Percentiles rank a stretch among this genome's conserved stretches.
Evolutionary conservation across 30 jellyfish, hydroid and myxozoan genomes (phyloP).

Genomic region (Hydra vulgaris): DNA sequence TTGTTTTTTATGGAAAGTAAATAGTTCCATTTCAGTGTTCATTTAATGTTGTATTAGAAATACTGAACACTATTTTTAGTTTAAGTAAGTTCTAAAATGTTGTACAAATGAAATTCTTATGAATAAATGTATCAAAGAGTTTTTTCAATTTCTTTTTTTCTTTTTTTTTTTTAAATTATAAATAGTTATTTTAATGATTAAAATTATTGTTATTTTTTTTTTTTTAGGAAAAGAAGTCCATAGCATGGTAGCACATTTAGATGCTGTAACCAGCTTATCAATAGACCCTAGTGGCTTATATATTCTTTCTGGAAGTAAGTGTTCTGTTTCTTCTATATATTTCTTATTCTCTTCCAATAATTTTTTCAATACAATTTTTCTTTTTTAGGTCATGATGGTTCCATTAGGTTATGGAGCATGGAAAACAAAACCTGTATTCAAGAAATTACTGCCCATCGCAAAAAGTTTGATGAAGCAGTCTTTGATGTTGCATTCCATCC

Average conservation of each 20-base stretch:
- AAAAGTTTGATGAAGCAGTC: slow-evolving; percentile 95
- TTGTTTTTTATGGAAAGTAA: too few relatives aligned
- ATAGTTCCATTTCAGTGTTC: too few relatives aligned
- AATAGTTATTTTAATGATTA: too few relatives aligned
- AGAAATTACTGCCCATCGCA: slow-evolving; percentile 96
- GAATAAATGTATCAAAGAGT: too few relatives aligned
- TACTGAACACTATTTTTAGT: too few relatives aligned
- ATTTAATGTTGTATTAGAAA: too few relatives aligned
- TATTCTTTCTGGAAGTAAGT: slow-evolving; percentile 93
- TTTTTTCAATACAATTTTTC: background rate
- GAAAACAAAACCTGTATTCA: slow-evolving; percentile 95
- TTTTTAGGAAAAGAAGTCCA: slow-evolving; percentile 83
- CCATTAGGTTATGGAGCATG: slow-evolving; percentile 95
- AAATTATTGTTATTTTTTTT: too few relatives aligned
- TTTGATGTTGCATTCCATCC: slow-evolving; percentile 97
- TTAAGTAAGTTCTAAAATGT: too few relatives aligned
- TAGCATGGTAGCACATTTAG: slow-evolving; percentile 96
- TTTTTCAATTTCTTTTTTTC: too few relatives aligned
- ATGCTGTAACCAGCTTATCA: slow-evolving; percentile 96
- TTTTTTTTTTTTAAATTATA: too few relatives aligned
- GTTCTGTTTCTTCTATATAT: background rate
- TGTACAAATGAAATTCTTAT: too few relatives aligned
- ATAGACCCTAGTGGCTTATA: slow-evolving; percentile 93
- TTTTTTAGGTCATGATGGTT: slow-evolving; percentile 92
- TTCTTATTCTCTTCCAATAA: background rate